Base-by-base conservation (phyloP, 2,113 vertebrate genomes). In the Balaeniceps rex region DNA sequence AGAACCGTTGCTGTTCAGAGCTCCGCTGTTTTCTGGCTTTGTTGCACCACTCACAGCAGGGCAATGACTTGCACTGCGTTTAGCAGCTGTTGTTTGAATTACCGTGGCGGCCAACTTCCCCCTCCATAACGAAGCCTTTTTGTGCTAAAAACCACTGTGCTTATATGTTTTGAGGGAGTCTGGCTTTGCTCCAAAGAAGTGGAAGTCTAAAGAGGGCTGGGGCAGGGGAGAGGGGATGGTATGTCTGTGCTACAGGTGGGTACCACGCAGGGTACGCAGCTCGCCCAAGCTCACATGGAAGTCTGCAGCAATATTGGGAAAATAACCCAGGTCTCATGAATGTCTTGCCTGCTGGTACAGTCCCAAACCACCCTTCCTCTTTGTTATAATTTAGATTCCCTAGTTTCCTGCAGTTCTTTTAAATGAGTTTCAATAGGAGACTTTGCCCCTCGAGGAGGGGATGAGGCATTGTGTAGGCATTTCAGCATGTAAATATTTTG, bases 221-320 rank as follows among this genome's bases (percentile, higher is more conserved):
- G n/a, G 31, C 22, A 12, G 47, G 40, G 31, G 4, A 36, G 46
- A 42, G 47, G 70, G 0, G 0, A 2, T 18, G 40, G 34, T n/a
- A 2, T 11, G 7, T 17, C 4, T 3, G 25, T 57, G 16, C n/a
- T 61, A 18, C 47, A 26, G 47, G 65, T 78, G 65, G 55, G 61
- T 58, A 11, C 40, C 5, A 1, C 0, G 0, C 69, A n/a, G 19
- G 14, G 42, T 14, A 19, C 5, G 19, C 61, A 74, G 83, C 66
- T 80, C 1, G 3, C 28, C 71, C 58, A 19, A 11, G 36, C n/a
- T 83, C 55, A 6, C 1, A 2, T 3, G 12, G 58, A 90, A 29
- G 40, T 54, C 76, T 61, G 55, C 54, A 23, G 14, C 28, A 28
- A 2, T 25, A 19, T 3, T 68, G 86, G 87, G 77, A 68, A 77